Conservation (phyloP, 2,888 invertebrate genomes). For the Aphidius colemani region DNA sequence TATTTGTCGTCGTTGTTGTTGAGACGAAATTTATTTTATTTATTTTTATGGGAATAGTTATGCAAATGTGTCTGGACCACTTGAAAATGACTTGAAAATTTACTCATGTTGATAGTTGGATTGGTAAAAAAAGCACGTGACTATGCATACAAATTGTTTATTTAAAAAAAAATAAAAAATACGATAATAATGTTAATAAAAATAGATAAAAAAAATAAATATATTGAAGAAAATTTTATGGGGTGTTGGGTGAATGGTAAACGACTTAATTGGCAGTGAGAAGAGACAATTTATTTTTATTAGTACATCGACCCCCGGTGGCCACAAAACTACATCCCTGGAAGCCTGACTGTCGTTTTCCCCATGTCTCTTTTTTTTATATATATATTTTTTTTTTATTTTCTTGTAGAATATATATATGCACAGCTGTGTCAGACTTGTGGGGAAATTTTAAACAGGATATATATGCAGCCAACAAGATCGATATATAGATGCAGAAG, state of each 20-base stretch:
- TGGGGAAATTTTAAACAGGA: neutral
- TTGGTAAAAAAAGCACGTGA: conserved; percentile 10
- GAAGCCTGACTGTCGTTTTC: conserved; percentile 15
- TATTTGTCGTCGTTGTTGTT: too few species aligned
- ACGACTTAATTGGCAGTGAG: conserved; percentile 43
- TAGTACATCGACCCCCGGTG: conserved; percentile 27
- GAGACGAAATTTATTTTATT: too few species aligned
- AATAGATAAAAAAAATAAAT: too few species aligned
- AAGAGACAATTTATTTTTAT: conserved; percentile 48
- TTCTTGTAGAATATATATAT: conserved; percentile 1
- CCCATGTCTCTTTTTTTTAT: neutral
- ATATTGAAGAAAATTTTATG: neutral
- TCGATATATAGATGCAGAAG: conserved; percentile 17
- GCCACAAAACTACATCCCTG: conserved; percentile 2
- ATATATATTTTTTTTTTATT: neutral
- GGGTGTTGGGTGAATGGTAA: conserved; percentile 16
- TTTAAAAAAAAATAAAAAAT: neutral
- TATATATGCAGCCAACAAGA: conserved; percentile 2
- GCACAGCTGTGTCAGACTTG: conserved; percentile 3
- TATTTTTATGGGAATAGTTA: conserved; percentile 14
- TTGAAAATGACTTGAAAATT: conserved; percentile 3
- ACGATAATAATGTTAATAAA: too few species aligned
- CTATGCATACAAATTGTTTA: conserved; percentile 17
- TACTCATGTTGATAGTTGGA: neutral
- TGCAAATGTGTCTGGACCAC: conserved; percentile 8